Evolutionary conservation across 2,113 vertebrate species (phyloP).

Genomic region (Pongo abelii): DNA sequence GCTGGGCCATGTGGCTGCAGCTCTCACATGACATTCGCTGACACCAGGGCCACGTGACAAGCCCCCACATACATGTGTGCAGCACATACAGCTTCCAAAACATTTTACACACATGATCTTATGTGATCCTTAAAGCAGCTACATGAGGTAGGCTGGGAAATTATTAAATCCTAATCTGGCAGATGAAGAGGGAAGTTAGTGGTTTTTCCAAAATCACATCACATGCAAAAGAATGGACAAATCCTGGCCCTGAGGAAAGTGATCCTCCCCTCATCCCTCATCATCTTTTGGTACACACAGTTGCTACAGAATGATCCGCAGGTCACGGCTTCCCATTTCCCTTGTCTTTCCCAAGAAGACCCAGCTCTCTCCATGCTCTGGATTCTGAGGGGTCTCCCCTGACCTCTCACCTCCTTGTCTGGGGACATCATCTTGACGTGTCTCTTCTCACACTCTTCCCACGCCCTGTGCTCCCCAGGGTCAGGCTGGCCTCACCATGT

Average conservation of each 20-base stretch:
- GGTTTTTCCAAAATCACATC: not conserved
- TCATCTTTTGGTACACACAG: not conserved
- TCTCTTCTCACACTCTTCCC: not conserved
- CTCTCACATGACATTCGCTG: not conserved
- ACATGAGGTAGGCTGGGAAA: not conserved
- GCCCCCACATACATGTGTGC: not conserved
- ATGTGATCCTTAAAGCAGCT: not conserved
- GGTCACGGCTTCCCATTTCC: not conserved
- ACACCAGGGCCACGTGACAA: not conserved
- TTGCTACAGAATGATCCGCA: not conserved
- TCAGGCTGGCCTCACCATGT: fast-evolving
- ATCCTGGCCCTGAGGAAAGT: not conserved
- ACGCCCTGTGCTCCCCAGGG: not conserved
- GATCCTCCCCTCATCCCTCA: not conserved
- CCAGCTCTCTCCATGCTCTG: not conserved
- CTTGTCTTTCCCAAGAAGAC: not conserved
- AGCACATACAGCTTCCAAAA: not conserved
- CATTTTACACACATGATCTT: not conserved
- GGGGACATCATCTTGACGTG: not conserved
- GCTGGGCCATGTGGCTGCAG: too few relatives aligned
- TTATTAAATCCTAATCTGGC: not conserved
- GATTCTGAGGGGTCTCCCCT: not conserved
- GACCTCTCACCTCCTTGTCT: too few relatives aligned
- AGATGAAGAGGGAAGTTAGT: not conserved
- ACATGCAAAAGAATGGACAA: not conserved